A percentile compares a stretch with the other conserved stretches of the same genome.
These are phyloP conservation scores for Nanorana parkeri DNA, from an alignment of 2,113 vertebrate genomes.

Conservation along the genomic window DNA sequence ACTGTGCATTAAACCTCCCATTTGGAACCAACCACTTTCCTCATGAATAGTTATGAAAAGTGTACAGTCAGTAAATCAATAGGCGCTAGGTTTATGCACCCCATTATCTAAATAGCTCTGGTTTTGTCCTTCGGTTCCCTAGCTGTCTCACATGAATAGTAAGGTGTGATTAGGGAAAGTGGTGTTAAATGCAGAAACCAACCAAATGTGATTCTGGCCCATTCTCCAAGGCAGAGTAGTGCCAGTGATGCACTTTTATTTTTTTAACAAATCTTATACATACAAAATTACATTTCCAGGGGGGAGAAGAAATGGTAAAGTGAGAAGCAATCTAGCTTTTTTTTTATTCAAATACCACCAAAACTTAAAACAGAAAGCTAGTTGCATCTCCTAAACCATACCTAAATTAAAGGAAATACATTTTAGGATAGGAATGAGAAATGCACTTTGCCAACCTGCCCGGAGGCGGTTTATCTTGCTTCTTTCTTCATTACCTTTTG, in stretches of 20 bases:
- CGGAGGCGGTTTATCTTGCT: no score
- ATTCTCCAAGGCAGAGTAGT: neutral
- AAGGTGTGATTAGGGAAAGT: neutral
- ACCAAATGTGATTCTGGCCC: neutral
- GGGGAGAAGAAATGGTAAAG: neutral
- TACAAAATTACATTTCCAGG: neutral
- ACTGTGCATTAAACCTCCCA: slow-evolving; percentile 64
- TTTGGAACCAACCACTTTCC: slow-evolving; percentile 61
- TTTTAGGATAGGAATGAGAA: no score
- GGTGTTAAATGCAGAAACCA: slow-evolving; percentile 16
- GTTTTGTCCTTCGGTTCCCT: slow-evolving; percentile 45
- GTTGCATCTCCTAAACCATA: no score
- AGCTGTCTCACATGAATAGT: neutral
- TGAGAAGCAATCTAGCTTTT: neutral
- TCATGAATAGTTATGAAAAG: slow-evolving; percentile 64
- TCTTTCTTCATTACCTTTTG: no score
- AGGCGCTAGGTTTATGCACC: slow-evolving; percentile 55
- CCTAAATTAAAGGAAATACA: no score
- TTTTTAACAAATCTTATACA: neutral
- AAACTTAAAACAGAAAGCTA: no score
- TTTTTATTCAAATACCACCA: no score
- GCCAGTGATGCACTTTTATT: neutral
- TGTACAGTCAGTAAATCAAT: slow-evolving; percentile 64
- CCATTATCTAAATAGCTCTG: slow-evolving; percentile 56
- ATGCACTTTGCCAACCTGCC: no score